Base-by-base conservation (phyloP, 2,113 vertebrate genomes). In the Antigone vipio region DNA sequence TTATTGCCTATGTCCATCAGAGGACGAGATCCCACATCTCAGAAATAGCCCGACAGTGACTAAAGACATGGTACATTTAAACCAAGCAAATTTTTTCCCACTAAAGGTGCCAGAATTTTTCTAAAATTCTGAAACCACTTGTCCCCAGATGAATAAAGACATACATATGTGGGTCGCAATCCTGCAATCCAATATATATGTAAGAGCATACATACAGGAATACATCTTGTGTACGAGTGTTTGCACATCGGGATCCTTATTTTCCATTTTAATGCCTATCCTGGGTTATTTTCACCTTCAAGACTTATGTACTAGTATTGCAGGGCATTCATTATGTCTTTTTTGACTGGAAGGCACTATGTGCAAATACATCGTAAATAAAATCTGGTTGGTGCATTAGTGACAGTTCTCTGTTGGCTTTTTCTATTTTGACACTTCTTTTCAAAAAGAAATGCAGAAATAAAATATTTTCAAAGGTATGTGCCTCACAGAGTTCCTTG, bases 401-500 rank as follows among this genome's bases (percentile, higher is more conserved):
- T 72, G 72, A 91, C 47, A 78, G 52, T n/a, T 84, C 75, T 60
- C 73, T 49, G 60, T 78, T 78, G 60, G 64, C 47, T 93, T 93
- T 88, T 56, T 0, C 0, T 68, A 93, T 89, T 93, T 56, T 94
- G 64, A 91, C 64, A 50, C 40, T 93, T 84, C 12, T 74, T 88
- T 90, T 86, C 76, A 71, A 68, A 85, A 74, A 63, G 26, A 68
- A 94, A 94, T 18, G 64, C 9, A 78, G 42, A 92, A 97, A 91
- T 77, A 89, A 91, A 94, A 56, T 81, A 90, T 89, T 95, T 95
- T 87, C 35, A 56, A 64, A 92, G 64, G 59, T 77, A 45, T 3
- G 16, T 29, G 44, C 68, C 86, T 75, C 44, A 64, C 45, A 58
- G 68, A 72, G 68, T 58, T 92, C 69, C 88, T 84, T 35, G 19